Evolutionary conservation across 1,140 invertebrate genomes (phyloP).

Genomic region (Drosophila elegans): DNA sequence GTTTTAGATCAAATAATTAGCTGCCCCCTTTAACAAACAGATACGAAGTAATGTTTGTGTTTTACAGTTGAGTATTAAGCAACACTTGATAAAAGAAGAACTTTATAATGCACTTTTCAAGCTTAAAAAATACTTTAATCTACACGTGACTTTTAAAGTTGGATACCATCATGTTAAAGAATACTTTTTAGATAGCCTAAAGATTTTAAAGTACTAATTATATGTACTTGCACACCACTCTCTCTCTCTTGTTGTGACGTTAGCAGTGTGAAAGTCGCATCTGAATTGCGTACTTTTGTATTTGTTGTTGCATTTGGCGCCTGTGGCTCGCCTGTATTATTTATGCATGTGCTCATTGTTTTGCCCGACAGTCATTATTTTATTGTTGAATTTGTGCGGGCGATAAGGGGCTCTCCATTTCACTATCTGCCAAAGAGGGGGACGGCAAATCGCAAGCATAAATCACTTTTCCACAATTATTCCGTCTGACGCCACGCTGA

Average conservation of each 20-base stretch:
- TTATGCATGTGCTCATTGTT: conserved; percentile 61
- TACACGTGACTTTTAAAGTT: too few relatives aligned
- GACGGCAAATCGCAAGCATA: conserved; percentile 24
- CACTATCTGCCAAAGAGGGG: conserved; percentile 31
- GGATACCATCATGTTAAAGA: too few relatives aligned
- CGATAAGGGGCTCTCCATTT: conserved; percentile 32
- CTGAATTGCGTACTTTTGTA: conserved; percentile 9
- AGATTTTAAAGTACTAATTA: too few relatives aligned
- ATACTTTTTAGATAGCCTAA: too few relatives aligned
- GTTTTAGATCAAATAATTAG: not conserved
- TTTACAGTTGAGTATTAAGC: too few relatives aligned
- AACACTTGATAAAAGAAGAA: too few relatives aligned
- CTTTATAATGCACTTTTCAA: too few relatives aligned
- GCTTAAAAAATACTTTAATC: too few relatives aligned
- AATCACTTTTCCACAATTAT: conserved; percentile 55
- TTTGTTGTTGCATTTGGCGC: conserved; percentile 14
- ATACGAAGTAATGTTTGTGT: not conserved
- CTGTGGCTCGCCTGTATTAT: conserved; percentile 19
- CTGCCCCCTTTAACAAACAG: not conserved
- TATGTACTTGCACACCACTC: not conserved
- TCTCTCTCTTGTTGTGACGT: conserved; percentile 21
- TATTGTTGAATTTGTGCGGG: conserved; percentile 49
- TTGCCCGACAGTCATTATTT: conserved; percentile 49
- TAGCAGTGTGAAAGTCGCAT: conserved; percentile 52
- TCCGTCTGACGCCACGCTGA: conserved; percentile 31